Percentiles rank a stretch among this genome's conserved stretches.
These are phyloP conservation scores for Musca vetustissima DNA, from an alignment of 1,140 invertebrate genomes.

Conservation along the genomic window DNA sequence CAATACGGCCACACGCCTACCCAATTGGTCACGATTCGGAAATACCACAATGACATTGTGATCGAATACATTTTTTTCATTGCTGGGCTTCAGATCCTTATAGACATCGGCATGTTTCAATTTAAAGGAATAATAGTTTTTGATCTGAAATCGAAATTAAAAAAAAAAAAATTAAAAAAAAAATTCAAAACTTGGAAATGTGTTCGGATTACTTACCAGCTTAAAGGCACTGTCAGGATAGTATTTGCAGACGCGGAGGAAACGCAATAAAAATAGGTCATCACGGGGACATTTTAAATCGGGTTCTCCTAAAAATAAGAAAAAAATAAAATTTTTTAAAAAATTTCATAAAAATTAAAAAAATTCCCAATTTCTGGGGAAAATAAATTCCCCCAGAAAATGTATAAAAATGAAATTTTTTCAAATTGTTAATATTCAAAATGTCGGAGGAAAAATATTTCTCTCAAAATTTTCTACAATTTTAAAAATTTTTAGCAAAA, in stretches of 20 bases:
- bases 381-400: too few relatives aligned
- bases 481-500: too few relatives aligned
- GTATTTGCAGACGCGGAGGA: constrained; percentile 77
- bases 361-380: too few relatives aligned
- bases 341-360: background rate
- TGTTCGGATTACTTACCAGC: constrained; percentile 61
- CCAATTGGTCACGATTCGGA: constrained; percentile 73
- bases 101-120: constrained; percentile 74
- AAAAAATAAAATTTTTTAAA: constrained; percentile 2
- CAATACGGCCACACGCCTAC: constrained; percentile 71
- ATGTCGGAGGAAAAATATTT: too few relatives aligned
- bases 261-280: constrained; percentile 61
- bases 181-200: too few relatives aligned
- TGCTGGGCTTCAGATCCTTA: constrained; percentile 67
- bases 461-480: too few relatives aligned
- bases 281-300: constrained; percentile 70
- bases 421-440: too few relatives aligned
- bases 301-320: constrained; percentile 65
- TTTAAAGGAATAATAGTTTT: constrained; percentile 79
- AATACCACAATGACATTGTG: constrained; percentile 76
- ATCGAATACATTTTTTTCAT: constrained; percentile 74
- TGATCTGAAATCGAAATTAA: too few relatives aligned
- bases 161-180: too few relatives aligned
- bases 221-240: constrained; percentile 75
- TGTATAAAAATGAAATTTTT: too few relatives aligned